Evolutionary conservation across 2,113 vertebrate species (phyloP), one percentile per base, ranked within the genome.

Genomic region (Pomatostomus ruficeps): DNA sequence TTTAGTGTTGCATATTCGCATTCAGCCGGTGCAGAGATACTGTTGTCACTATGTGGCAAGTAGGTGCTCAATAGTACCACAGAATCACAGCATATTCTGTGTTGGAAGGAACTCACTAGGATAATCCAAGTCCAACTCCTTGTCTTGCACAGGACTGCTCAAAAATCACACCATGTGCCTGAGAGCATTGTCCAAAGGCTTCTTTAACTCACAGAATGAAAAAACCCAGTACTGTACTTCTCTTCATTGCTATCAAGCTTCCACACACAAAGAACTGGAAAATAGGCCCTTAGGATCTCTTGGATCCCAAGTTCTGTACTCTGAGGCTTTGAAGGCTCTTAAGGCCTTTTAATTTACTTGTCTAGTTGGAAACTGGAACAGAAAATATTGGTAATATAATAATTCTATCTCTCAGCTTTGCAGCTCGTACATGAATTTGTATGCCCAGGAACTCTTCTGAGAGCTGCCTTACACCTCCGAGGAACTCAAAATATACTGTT

Each of bases 301-400:
- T 65, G 58, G 18, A 49, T 85, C 26, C 33, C 11, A 10, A 16
- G 25, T 72, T 91, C 40, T 65, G 25, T 75, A 63, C 36, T 82
- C 40, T 33, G 33, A 74, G 82, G 48, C 84, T 94, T 52, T 24
- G 46, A 90, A 85, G 42, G 66, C 59, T 89, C 28, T 71, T 33
- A 61, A 74, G 12, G 24, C 46, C 29, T 89, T 72, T 85, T 94
- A 94, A 95, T 86, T 49, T 88, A 89, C 54, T 96, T 92, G 62
- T 61, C 54, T 96, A 85, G 75, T 70, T 96, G 51, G 94, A 81
- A 96, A 95, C 92, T 65, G 70, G 73, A 92, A 92, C 68, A 84
- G 74, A 95, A 87, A 70, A 75, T 68, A 93, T 42, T 89, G 89
- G 85, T 96, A 94, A 93, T 72, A 42, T 71, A 72, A 80, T 57